Base-by-base conservation (phyloP, 1,140 invertebrate genomes). In the Philotrypesis tridentata region DNA sequence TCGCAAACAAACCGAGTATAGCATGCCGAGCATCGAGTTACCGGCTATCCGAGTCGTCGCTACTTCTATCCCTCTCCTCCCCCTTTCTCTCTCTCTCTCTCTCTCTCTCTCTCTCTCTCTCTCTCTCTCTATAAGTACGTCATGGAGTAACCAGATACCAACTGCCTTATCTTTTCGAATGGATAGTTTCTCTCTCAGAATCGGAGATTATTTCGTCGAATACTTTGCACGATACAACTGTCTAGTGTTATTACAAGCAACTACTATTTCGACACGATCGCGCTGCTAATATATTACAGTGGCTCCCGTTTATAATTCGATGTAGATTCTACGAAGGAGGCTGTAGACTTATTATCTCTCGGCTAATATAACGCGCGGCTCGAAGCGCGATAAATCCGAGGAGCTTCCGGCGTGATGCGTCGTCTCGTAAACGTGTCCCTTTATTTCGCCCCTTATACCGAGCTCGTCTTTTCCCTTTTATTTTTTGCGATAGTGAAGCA, bases 11-110 rank as follows among this genome's bases (percentile, higher is more conserved):
- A 70, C 67, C 27, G 68, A 73, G 72, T 43, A 31, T n/a, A 72
- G 31, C 63, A 43, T 43, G 48, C 70, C 55, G 31, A 55, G 78
- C 78, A 27, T 80, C 72, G 72, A 75, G 60, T 80, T 80, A 80
- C 79, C n/a, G n/a, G 40, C 37, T 55, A 61, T 55, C 55, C 40
- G 27, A n/a, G n/a, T n/a, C n/a, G n/a, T n/a, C n/a, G n/a, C n/a
- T n/a, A n/a, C n/a, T n/a, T n/a, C n/a, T n/a, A n/a, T n/a, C n/a
- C n/a, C 48, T 55, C 17, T 17, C 25, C 65, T 61, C 48, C 23
- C 25, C n/a, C n/a, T n/a, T n/a, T n/a, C n/a, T n/a, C n/a, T n/a
- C n/a, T n/a, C n/a, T n/a, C 40, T 43, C 40, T 43, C 17, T 43
- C 48, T 55, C 17, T 17, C 25, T 73, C 65, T 61, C 48, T 33